Percentiles rank a stretch among this genome's conserved stretches.
phyloP scores from a whole-genome alignment of 2,888 invertebrate genomes.

The Romanomermis culicivorax region DNA sequence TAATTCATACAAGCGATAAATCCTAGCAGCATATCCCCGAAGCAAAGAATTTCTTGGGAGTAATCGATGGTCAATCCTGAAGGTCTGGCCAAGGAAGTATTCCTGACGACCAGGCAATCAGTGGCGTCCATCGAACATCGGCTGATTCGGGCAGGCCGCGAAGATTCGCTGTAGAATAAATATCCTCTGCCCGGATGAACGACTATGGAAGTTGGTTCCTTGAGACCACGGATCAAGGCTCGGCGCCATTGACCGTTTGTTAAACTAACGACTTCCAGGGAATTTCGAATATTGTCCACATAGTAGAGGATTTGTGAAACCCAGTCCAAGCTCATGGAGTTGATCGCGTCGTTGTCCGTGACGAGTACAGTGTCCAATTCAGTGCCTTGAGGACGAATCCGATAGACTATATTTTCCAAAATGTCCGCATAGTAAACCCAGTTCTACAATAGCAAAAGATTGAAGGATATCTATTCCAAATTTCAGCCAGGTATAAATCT shows the following conservation, averaged over 20 bases:
- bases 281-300: conserved; percentile 78
- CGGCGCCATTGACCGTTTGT: conserved; percentile 59
- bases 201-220: conserved; percentile 80
- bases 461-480: too few species aligned
- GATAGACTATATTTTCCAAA: conserved; percentile 35
- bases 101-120: conserved; percentile 61
- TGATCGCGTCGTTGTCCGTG: conserved; percentile 87
- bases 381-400: conserved; percentile 14
- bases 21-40: conserved; percentile 32
- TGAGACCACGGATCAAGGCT: conserved; percentile 61
- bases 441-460: too few species aligned
- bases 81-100: conserved; percentile 54
- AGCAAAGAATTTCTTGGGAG: conserved; percentile 29
- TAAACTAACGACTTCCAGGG: conserved; percentile 71
- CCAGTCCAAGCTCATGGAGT: conserved; percentile 87
- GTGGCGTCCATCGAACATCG: conserved; percentile 73
- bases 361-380: conserved; percentile 69
- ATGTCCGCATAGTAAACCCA: conserved; percentile 95
- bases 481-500: too few species aligned
- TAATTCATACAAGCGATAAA: conserved; percentile 80
- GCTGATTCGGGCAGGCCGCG: conserved; percentile 82
- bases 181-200: conserved; percentile 84
- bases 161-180: conserved; percentile 89
- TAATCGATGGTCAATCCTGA: conserved; percentile 32
- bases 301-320: conserved; percentile 81